Conservation (phyloP, 2,113 vertebrate genomes). For the Ploceus nigricollis region DNA sequence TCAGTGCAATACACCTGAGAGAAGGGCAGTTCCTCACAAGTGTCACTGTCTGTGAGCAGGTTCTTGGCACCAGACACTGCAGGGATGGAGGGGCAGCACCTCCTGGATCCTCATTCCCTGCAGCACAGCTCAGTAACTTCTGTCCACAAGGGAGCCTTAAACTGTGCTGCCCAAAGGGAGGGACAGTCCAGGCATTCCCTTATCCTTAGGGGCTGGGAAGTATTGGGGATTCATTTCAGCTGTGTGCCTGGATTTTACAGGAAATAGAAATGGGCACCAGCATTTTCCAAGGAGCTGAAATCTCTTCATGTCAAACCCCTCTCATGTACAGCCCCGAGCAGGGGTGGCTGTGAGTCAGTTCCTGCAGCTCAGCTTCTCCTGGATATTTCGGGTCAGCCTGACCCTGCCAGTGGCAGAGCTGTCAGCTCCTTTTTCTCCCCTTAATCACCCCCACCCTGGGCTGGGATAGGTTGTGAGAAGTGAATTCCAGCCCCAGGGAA, state of each 20-base stretch:
- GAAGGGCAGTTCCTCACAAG: neutral
- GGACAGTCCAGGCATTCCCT: neutral
- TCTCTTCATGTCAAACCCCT: neutral
- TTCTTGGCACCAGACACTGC: rapidly evolving
- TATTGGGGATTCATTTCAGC: neutral
- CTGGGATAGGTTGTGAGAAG: neutral
- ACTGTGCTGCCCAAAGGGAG: neutral
- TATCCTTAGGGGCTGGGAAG: neutral
- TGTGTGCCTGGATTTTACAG: neutral
- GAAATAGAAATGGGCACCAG: neutral
- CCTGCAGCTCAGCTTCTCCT: neutral
- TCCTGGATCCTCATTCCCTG: neutral
- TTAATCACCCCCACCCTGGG: neutral
- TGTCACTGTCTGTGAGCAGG: neutral
- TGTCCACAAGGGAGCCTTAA: neutral
- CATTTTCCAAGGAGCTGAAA: neutral
- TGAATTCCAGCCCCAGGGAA: neutral
- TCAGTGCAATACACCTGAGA: neutral
- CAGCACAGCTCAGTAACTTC: neutral
- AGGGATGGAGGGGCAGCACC: neutral
- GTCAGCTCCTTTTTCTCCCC: neutral
- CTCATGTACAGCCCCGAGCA: neutral
- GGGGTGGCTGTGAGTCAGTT: neutral
- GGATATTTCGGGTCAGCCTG: neutral
- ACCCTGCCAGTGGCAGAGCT: neutral